phyloP scores from a whole-genome alignment of 1,140 invertebrate species.

The Cylas formicarius region DNA sequence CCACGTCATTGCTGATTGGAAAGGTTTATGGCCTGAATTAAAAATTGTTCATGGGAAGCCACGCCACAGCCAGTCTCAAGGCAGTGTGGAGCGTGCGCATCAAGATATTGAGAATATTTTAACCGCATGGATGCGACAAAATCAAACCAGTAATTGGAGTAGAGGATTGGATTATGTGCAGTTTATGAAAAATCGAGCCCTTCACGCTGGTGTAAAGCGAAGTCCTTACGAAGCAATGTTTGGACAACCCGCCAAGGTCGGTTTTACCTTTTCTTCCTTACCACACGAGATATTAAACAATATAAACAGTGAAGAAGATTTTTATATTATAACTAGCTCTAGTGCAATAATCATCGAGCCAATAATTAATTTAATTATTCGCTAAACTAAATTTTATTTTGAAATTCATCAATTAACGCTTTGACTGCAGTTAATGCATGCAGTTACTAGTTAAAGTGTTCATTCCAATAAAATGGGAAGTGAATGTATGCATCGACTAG shows the following conservation, averaged over 20 bases:
- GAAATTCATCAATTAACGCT: too few relatives aligned
- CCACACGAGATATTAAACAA: not conserved
- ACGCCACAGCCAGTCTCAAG: slow-evolving; percentile 29
- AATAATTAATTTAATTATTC: too few relatives aligned
- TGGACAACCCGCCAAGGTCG: not conserved
- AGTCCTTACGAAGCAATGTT: not conserved
- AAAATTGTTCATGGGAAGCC: too few relatives aligned
- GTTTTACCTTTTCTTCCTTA: not conserved
- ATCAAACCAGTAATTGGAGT: slow-evolving; percentile 33
- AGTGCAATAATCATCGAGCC: too few relatives aligned
- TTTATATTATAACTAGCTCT: too few relatives aligned
- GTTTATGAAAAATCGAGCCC: slow-evolving; percentile 32
- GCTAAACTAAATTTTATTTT: too few relatives aligned
- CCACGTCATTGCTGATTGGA: too few relatives aligned
- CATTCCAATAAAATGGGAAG: too few relatives aligned
- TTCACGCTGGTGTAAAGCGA: not conserved
- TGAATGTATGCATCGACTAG: too few relatives aligned
- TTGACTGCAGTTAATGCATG: too few relatives aligned
- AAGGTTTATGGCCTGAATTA: slow-evolving; percentile 41
- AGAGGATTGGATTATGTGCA: slow-evolving; percentile 33
- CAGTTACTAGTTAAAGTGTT: too few relatives aligned
- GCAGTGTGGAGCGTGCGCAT: slow-evolving; percentile 32
- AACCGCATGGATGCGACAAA: slow-evolving; percentile 30
- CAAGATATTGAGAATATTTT: slow-evolving; percentile 40
- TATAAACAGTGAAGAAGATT: slow-evolving; percentile 1